These are phyloP conservation scores for Brachypteracias leptosomus DNA, from an alignment of 2,113 vertebrate species.

Conservation along the genomic window DNA sequence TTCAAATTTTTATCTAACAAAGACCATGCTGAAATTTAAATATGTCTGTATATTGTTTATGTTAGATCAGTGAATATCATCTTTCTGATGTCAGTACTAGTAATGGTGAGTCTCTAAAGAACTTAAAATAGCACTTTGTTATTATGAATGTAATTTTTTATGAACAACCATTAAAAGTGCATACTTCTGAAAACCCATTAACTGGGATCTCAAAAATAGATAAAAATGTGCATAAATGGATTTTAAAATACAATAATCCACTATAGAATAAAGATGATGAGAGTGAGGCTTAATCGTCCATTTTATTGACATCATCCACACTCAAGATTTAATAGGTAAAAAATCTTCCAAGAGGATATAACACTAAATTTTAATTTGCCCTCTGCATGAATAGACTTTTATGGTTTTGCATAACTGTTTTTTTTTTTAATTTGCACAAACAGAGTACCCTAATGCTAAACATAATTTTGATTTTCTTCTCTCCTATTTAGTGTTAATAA, in stretches of 20 bases:
- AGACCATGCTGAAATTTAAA: slow-evolving; percentile 25
- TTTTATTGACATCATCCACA: background rate
- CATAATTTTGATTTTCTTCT: background rate
- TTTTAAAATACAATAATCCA: slow-evolving; percentile 3
- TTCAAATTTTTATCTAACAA: slow-evolving; percentile 47
- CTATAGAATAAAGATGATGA: background rate
- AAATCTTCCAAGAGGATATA: background rate
- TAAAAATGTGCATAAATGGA: background rate
- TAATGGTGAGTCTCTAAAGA: background rate
- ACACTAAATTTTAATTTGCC: background rate
- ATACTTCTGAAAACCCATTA: slow-evolving; percentile 25
- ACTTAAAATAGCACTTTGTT: slow-evolving; percentile 13
- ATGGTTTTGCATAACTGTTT: background rate
- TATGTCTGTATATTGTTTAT: background rate
- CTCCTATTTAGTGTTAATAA: background rate
- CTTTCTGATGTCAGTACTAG: background rate
- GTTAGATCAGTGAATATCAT: slow-evolving; percentile 1
- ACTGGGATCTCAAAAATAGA: slow-evolving; percentile 30
- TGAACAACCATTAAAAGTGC: background rate
- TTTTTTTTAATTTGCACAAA: background rate
- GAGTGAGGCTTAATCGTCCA: background rate
- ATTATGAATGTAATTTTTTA: background rate
- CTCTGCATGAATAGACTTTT: background rate
- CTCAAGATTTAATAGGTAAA: background rate
- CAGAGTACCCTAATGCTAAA: background rate